phyloP scores from a whole-genome alignment of 2,113 vertebrate genomes.

The Trematocara marginatum region DNA sequence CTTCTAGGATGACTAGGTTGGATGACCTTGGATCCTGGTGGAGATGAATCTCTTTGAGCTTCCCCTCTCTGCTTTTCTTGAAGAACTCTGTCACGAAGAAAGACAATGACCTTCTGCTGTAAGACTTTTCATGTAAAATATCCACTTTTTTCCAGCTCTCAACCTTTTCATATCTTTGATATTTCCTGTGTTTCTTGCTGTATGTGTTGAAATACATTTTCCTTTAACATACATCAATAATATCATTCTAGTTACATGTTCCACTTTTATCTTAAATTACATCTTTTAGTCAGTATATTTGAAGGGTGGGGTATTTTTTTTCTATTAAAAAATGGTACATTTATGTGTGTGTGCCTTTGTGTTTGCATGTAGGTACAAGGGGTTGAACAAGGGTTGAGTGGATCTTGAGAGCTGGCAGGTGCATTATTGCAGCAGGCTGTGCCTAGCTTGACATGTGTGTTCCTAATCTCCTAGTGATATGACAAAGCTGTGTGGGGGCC shows the following conservation, averaged over 20 bases:
- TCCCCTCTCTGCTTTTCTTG: slow-evolving; percentile 25
- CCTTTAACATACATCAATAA: not conserved
- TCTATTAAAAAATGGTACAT: not conserved
- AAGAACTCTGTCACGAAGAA: slow-evolving; percentile 53
- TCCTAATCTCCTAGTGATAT: slow-evolving; percentile 71
- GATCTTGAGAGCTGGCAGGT: slow-evolving; percentile 67
- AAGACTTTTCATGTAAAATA: slow-evolving; percentile 55
- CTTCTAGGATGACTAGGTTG: slow-evolving; percentile 66
- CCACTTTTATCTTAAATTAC: not conserved
- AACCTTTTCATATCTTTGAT: slow-evolving; percentile 40
- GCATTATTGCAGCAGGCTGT: slow-evolving; percentile 66
- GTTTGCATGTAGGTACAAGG: not conserved
- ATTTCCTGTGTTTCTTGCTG: not conserved
- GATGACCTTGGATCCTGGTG: slow-evolving; percentile 60
- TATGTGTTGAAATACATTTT: not conserved
- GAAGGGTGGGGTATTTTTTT: not conserved
- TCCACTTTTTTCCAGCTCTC: slow-evolving; percentile 20
- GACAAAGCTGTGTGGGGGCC: slow-evolving; percentile 69
- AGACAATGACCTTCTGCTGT: slow-evolving; percentile 47
- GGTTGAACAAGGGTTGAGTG: slow-evolving; percentile 49
- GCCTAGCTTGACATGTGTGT: slow-evolving; percentile 67
- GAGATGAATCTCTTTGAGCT: slow-evolving; percentile 62
- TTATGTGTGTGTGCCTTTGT: not conserved
- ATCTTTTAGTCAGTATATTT: not conserved
- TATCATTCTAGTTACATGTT: not conserved